phyloP scores from a whole-genome alignment of 1,140 invertebrate species.

The Lepidotrigona ventralis region DNA sequence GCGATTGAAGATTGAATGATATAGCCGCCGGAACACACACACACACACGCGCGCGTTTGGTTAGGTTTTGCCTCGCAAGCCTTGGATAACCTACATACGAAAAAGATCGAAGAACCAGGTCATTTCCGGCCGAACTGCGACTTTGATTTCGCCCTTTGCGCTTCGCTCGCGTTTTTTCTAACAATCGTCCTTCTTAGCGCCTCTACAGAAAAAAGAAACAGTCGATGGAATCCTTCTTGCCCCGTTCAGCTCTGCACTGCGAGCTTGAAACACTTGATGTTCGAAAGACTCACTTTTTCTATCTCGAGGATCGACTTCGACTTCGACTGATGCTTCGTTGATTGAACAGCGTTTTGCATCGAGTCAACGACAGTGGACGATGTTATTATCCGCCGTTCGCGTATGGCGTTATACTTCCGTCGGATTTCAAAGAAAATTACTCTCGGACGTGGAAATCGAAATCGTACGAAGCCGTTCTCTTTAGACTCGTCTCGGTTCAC shows the following conservation, averaged over 20 bases:
- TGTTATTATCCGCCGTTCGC: no score
- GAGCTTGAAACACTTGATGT: background rate
- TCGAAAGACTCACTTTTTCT: background rate
- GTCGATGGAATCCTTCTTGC: background rate
- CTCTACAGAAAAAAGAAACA: background rate
- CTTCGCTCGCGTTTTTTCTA: background rate
- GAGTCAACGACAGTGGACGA: background rate
- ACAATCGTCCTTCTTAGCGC: conserved; percentile 6
- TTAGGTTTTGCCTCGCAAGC: conserved; percentile 32
- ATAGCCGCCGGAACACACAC: background rate
- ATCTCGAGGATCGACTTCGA: background rate
- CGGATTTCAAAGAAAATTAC: background rate
- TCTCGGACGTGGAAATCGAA: background rate
- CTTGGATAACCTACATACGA: conserved; percentile 53
- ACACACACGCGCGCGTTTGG: background rate
- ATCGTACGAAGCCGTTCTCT: no score
- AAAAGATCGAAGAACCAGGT: conserved; percentile 50
- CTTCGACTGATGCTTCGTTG: no score
- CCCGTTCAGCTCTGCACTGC: background rate
- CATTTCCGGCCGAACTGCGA: conserved; percentile 22
- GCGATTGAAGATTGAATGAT: conserved; percentile 50
- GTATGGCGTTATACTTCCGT: background rate
- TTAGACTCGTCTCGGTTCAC: no score
- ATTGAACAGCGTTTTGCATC: background rate
- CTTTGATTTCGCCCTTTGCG: conserved; percentile 41